Percentiles rank a stretch among this genome's conserved stretches.
Evolutionary conservation across 2,113 vertebrate genomes (phyloP).

Genomic region (Brachyhypopomus gauderio): DNA sequence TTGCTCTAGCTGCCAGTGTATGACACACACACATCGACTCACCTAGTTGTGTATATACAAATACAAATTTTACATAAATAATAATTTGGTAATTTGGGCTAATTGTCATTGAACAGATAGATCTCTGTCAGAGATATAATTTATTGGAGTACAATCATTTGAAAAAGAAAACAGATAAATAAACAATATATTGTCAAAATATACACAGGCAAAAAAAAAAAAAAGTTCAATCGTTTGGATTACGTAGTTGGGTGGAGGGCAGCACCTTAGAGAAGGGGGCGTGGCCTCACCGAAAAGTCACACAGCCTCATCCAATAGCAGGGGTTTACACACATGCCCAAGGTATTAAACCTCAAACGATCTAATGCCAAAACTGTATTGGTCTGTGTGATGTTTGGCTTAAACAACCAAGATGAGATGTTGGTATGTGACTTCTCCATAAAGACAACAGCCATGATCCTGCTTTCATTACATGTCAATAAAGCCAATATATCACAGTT

Average conservation of each 20-base stretch:
- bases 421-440: constrained; percentile 10
- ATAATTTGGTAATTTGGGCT: constrained; percentile 64
- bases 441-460: background rate
- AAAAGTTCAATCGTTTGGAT: constrained; percentile 60
- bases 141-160: constrained; percentile 74
- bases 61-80: constrained; percentile 74
- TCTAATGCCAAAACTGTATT: too few species aligned
- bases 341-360: too few species aligned
- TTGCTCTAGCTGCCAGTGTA: constrained; percentile 70
- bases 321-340: background rate
- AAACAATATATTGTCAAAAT: constrained; percentile 82
- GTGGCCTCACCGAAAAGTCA: constrained; percentile 61
- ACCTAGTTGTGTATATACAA: constrained; percentile 63
- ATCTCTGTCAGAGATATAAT: constrained; percentile 71
- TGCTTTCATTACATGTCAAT: constrained; percentile 72
- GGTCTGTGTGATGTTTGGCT: background rate
- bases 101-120: constrained; percentile 65
- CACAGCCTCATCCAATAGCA: background rate
- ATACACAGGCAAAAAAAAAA: constrained; percentile 84
- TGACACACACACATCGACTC: constrained; percentile 54
- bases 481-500: constrained; percentile 68
- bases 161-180: constrained; percentile 73
- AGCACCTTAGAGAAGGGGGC: constrained; percentile 76
- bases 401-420: background rate
- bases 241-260: constrained; percentile 64